Evolutionary conservation across 2,797 vertebrate species (phyloP), one percentile per base, ranked within the genome.

Genomic region (Toxotes lorentzi): DNA sequence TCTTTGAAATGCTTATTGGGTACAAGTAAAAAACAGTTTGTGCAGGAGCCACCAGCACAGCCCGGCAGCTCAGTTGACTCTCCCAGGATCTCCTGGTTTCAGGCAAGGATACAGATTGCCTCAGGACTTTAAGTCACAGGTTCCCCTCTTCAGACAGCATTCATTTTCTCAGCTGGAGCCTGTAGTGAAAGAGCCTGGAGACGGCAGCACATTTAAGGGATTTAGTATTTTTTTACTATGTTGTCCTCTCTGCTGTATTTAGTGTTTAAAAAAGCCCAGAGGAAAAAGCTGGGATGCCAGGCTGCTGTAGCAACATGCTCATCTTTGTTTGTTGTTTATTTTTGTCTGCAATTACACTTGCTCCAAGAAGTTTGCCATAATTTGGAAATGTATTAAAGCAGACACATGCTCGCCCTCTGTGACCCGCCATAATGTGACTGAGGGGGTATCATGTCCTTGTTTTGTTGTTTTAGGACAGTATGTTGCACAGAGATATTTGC

Each of bases 391-490:
- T 68, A 87, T 86, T 80, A 61, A 88, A 83, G 19, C 23, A 64
- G 78, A 86, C 86, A 80, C 58, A 60, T 51, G 60, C 13, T 66
- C 14, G 9, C 57, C 73, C 50, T 66, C 40, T 32, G 32, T 78
- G 30, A 23, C 61, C 70, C 5, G 5, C 27, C 19, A 48, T 58
- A 63, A 78, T 70, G 51, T 81, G 67, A 70, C 86, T 82, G 21
- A 56, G 56, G 73, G 80, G 76, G 41, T n/a, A 76, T 76, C 32
- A 81, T 71, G 89, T 80, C 82, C 82, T 89, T 83, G 84, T 68
- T 73, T 68, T 75, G 72, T 79, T 84, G 56, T 73, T 84, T 86
- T 21, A 51, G 58, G 64, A 83, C 47, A 63, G 50, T 60, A 60
- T 83, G 60, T 71, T 69, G 32, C 50, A 69, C 4, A 1, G 32